A percentile compares a stretch with the other conserved stretches of the same genome.
Evolutionary conservation across 2,113 vertebrate species (phyloP).

Genomic region (Candoia aspera): DNA sequence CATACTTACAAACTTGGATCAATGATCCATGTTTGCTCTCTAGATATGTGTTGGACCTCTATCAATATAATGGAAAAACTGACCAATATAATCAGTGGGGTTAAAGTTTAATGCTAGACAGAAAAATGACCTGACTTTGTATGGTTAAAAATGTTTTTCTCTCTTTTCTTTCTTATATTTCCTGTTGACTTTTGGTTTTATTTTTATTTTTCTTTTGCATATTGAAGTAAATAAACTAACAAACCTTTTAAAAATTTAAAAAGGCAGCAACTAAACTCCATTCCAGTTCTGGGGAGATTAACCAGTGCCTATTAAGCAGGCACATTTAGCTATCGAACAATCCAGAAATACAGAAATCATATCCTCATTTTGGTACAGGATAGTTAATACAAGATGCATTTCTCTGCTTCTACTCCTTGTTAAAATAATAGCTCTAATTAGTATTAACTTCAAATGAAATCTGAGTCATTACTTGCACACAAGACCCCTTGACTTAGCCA

Average conservation of each 20-base stretch:
- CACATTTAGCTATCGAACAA: background rate
- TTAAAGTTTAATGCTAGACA: background rate
- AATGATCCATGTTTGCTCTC: too few species aligned
- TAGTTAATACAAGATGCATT: background rate
- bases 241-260: background rate
- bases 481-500: background rate
- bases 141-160: background rate
- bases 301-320: background rate
- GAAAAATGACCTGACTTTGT: background rate
- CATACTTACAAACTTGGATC: too few species aligned
- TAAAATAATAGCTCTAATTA: background rate
- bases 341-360: background rate
- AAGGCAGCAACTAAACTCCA: background rate
- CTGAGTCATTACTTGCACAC: background rate
- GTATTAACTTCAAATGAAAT: background rate
- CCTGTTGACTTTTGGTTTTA: background rate
- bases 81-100: background rate
- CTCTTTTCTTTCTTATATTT: background rate
- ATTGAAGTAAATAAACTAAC: background rate
- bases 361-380: background rate
- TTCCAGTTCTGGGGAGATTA: background rate
- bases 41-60: too few species aligned
- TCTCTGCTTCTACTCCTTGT: background rate
- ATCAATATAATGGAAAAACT: background rate
- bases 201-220: background rate